phyloP scores from a whole-genome alignment of 2,888 invertebrate genomes.

The Sinhomidia bicolor region DNA sequence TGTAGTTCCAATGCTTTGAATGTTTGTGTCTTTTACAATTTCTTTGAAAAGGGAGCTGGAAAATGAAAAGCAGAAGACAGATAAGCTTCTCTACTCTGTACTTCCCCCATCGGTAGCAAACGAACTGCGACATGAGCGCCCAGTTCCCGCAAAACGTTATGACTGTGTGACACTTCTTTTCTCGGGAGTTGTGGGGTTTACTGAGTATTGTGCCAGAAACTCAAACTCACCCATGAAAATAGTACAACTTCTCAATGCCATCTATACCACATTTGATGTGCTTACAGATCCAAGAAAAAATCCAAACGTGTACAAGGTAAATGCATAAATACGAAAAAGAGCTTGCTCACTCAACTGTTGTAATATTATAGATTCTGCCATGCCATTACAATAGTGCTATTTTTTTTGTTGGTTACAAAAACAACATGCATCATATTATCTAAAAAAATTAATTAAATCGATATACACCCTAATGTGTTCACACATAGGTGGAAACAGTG shows the following conservation, averaged over 20 bases:
- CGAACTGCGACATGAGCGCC: slow-evolving; percentile 94
- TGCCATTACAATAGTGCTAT: no score
- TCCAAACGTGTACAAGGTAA: slow-evolving; percentile 96
- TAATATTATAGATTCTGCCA: no score
- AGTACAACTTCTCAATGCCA: slow-evolving; percentile 94
- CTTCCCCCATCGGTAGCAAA: slow-evolving; percentile 97
- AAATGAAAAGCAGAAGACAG: slow-evolving; percentile 97
- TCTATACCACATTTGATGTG: slow-evolving; percentile 97
- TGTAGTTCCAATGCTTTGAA: background rate
- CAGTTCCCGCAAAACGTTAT: slow-evolving; percentile 93
- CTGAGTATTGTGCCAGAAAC: slow-evolving; percentile 93
- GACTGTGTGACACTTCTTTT: slow-evolving; percentile 96
- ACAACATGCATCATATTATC: no score
- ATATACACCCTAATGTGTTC: no score
- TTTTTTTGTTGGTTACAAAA: no score
- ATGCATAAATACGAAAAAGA: background rate
- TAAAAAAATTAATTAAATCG: no score
- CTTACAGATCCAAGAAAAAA: slow-evolving; percentile 95
- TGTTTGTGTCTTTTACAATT: background rate
- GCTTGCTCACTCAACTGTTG: background rate
- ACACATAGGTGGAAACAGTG: slow-evolving; percentile 95
- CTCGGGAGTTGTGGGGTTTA: slow-evolving; percentile 96
- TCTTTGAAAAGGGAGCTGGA: slow-evolving; percentile 88
- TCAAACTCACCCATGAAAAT: slow-evolving; percentile 98
- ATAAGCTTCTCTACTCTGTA: slow-evolving; percentile 96